phyloP scores from a whole-genome alignment of 1,140 invertebrate species.

The Trichonephila clavipes region DNA sequence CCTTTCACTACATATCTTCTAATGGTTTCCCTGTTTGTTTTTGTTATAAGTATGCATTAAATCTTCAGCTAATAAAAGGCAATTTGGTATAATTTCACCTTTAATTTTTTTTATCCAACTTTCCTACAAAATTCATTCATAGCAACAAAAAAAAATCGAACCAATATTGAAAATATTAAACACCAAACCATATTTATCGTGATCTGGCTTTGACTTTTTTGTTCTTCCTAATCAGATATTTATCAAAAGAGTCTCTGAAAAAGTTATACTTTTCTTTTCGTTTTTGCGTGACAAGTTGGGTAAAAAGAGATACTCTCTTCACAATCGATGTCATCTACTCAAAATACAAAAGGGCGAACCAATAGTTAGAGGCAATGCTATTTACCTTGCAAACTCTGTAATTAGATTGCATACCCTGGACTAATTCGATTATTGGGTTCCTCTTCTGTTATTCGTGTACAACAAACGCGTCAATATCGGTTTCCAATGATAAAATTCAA shows the following conservation, averaged over 20 bases:
- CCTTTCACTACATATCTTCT: too few species aligned
- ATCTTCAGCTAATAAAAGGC: too few species aligned
- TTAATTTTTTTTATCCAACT: too few species aligned
- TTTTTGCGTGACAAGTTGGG: background rate
- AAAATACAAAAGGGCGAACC: background rate
- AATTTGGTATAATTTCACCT: too few species aligned
- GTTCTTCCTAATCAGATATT: background rate
- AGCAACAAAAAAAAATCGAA: background rate
- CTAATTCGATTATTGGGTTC: slow-evolving; percentile 43
- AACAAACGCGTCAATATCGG: slow-evolving; percentile 33
- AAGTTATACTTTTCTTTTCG: background rate
- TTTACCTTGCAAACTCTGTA: slow-evolving; percentile 39
- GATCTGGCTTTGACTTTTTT: background rate
- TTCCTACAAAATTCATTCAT: background rate
- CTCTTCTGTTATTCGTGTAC: background rate
- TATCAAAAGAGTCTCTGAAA: background rate
- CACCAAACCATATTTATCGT: background rate
- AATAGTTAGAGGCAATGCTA: background rate
- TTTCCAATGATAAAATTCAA: slow-evolving; percentile 45
- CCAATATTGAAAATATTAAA: background rate
- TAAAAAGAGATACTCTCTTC: background rate
- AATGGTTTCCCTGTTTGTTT: too few species aligned
- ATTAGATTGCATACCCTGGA: slow-evolving; percentile 32
- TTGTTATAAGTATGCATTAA: too few species aligned
- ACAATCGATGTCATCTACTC: background rate